A percentile compares a stretch with the other conserved stretches of the same genome.
These are phyloP conservation scores for Drosophila simulans DNA, from an alignment of 1,140 invertebrate species.

Conservation along the genomic window DNA sequence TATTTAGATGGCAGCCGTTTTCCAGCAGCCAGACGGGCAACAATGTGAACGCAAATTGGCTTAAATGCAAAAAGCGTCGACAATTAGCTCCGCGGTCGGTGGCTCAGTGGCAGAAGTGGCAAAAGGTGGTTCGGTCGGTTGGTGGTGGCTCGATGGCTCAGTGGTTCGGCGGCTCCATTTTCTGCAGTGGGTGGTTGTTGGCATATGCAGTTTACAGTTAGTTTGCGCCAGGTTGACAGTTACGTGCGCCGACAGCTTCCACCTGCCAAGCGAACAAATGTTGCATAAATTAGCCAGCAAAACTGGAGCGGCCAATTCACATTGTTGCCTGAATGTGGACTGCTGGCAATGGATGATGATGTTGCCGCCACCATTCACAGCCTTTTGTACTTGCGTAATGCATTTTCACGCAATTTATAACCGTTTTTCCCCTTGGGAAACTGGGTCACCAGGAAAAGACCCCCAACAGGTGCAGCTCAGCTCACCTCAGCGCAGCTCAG, in stretches of 20 bases:
- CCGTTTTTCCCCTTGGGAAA: conserved; percentile 47
- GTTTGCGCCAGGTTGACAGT: conserved; percentile 78
- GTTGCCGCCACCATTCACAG: conserved; percentile 76
- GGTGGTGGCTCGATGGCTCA: conserved; percentile 15
- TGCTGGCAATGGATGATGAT: conserved; percentile 18
- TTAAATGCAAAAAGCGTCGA: conserved; percentile 72
- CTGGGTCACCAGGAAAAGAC: conserved; percentile 30
- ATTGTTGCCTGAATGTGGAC: conserved; percentile 46
- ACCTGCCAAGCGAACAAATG: conserved; percentile 55
- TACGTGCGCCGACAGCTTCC: conserved; percentile 72
- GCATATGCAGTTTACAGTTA: conserved; percentile 75
- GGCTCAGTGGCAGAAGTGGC: conserved; percentile 14
- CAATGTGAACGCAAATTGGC: conserved; percentile 74
- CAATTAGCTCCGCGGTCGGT: conserved; percentile 73
- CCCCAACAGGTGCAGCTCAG: conserved; percentile 46
- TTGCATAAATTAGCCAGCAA: conserved; percentile 79
- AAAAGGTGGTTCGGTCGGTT: conserved; percentile 3
- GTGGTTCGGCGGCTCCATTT: conserved; percentile 22
- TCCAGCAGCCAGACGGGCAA: conserved; percentile 40
- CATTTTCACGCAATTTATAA: conserved; percentile 82
- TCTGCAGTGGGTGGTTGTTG: conserved; percentile 23
- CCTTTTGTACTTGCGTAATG: conserved; percentile 82
- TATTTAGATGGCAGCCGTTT: conserved; percentile 72
- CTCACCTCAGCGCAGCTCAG: conserved; percentile 38
- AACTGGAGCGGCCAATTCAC: conserved; percentile 70